These are phyloP conservation scores for Pseudomyrmex sp. DNA, from an alignment of 1,140 invertebrate genomes.

Conservation along the genomic window DNA sequence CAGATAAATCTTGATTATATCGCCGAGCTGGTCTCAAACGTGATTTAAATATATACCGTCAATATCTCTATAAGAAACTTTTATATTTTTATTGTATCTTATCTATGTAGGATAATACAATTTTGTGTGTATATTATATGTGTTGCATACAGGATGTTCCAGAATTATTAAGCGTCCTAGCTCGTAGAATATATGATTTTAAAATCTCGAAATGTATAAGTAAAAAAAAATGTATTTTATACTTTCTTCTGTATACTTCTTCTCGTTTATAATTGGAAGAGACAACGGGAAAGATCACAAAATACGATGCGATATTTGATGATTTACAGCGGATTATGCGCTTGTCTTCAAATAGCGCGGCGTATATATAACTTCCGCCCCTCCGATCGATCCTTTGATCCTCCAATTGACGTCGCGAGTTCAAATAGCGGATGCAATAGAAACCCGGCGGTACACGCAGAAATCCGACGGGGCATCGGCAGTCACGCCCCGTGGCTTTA, in stretches of 20 bases:
- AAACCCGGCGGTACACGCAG: constrained; percentile 32
- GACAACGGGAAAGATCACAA: too few species aligned
- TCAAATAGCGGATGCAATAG: constrained; percentile 43
- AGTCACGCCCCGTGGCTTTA: constrained; percentile 75
- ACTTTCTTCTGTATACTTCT: neutral
- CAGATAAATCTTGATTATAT: constrained; percentile 7
- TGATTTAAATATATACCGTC: neutral
- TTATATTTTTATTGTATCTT: neutral
- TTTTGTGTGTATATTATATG: too few species aligned
- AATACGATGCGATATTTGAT: too few species aligned
- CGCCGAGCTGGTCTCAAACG: too few species aligned
- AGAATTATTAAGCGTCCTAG: too few species aligned
- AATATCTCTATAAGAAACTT: neutral
- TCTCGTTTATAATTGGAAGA: too few species aligned
- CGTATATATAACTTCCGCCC: constrained; percentile 31
- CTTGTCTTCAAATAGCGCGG: neutral
- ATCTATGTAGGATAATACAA: neutral
- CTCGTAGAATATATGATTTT: too few species aligned
- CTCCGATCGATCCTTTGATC: constrained; percentile 44
- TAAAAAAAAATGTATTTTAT: too few species aligned
- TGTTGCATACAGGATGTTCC: too few species aligned
- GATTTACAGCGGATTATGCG: neutral
- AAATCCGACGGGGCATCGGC: constrained; percentile 47
- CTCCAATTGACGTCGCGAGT: constrained; percentile 58
- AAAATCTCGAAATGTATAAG: neutral